phyloP scores from a whole-genome alignment of 2,113 vertebrate species.

The Stomatorhinus ivindoensis region DNA sequence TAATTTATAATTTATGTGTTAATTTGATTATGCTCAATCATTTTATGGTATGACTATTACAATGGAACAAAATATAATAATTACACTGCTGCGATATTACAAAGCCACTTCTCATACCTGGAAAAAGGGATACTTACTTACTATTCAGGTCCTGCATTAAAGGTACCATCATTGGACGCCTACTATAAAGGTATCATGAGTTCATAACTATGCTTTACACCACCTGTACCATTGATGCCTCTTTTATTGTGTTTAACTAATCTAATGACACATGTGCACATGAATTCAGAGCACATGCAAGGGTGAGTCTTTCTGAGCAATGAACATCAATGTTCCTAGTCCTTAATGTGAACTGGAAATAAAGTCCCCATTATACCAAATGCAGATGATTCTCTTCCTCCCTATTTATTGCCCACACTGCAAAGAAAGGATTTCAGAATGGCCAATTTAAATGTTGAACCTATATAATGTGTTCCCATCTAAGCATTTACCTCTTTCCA shows the following conservation, averaged over 20 bases:
- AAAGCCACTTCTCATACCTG: not conserved
- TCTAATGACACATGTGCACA: not conserved
- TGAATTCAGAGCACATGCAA: not conserved
- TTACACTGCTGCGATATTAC: not conserved
- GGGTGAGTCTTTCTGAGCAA: not conserved
- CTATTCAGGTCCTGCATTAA: not conserved
- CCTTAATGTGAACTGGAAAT: not conserved
- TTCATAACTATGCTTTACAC: not conserved
- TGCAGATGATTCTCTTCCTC: not conserved
- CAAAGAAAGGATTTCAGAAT: not conserved
- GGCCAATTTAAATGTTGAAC: not conserved
- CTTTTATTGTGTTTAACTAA: not conserved
- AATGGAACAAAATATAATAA: not conserved
- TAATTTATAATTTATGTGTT: not conserved
- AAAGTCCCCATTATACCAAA: not conserved
- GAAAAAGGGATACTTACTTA: not conserved
- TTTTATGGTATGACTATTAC: not conserved
- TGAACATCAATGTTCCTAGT: not conserved
- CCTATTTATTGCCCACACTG: not conserved
- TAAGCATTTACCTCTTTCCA: not conserved
- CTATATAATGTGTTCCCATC: not conserved
- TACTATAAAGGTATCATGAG: not conserved
- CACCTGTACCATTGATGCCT: not conserved
- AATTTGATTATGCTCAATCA: not conserved
- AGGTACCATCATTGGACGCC: not conserved